Conservation (phyloP, 2,797 vertebrate genomes). For the Babyrousa celebensis region DNA sequence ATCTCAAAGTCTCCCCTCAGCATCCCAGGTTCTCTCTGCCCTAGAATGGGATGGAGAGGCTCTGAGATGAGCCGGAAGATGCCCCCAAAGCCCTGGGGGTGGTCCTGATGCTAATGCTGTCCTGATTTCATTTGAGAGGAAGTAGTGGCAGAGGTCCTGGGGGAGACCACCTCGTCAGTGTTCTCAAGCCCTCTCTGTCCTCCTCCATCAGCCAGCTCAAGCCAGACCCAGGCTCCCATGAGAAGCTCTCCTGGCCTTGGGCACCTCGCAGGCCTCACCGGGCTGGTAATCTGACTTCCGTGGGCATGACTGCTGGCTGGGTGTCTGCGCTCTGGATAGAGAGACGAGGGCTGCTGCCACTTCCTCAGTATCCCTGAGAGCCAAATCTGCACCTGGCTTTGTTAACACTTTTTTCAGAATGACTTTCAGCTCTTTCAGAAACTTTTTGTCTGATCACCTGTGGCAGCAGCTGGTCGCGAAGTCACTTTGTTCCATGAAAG, state of each 20-base stretch:
- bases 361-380: not conserved
- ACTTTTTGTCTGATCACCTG: not conserved
- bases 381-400: not conserved
- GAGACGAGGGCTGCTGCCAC: not conserved
- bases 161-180: not conserved
- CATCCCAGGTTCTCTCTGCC: not conserved
- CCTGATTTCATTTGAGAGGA: not conserved
- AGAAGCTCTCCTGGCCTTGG: not conserved
- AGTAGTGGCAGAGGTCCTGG: not conserved
- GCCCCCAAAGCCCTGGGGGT: not conserved
- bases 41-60: not conserved
- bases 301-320: not conserved
- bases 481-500: not conserved
- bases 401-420: not conserved
- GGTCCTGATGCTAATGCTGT: not conserved
- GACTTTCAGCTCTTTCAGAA: slow-evolving; percentile 15
- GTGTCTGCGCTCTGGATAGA: not conserved
- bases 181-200: not conserved
- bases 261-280: not conserved
- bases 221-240: not conserved
- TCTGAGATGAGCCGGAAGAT: not conserved
- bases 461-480: not conserved
- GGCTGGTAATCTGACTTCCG: not conserved
- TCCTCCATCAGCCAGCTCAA: not conserved
- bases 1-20: not conserved